Evolutionary conservation across 2,797 vertebrate species (phyloP), one percentile per base, ranked within the genome.

Genomic region (Vireo griseus): DNA sequence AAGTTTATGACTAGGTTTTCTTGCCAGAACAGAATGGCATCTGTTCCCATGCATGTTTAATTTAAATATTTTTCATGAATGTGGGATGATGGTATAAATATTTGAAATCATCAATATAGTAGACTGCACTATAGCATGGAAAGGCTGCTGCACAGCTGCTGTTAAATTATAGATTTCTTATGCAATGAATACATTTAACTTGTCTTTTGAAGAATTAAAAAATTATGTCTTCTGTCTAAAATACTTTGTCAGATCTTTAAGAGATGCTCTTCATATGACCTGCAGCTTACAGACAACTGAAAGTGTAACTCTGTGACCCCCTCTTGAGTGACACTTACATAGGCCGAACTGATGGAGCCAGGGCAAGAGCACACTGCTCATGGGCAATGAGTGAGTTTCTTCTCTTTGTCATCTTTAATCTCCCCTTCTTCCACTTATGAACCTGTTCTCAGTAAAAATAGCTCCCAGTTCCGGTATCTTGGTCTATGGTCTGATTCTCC

Each of bases 151-250:
- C 95, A 94, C 96, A 97, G 95, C 94, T 94, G 96, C 96, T 97
- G 94, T 92, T 97, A 97, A 97, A 97, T 97, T 97, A 97, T 97
- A 97, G 87, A 97, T 97, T 91, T 97, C 97, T 97, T 97, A 97
- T 95, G 96, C 96, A 97, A 97, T 96, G 96, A 97, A 96, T 96
- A 97, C 88, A 96, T 97, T 97, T 94, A 96, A 68, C 90, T 94
- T 93, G 89, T 92, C 93, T 96, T 97, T 96, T 95, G 95, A 97
- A 97, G 94, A 94, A 97, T 97, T 96, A 97, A 97, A 97, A 97
- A 97, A 95, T 92, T 5, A 97, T 97, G 96, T 95, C 94, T 94
- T 96, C 96, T 95, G 95, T 96, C 95, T 97, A 74, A 95, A 96
- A 96, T 92, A 94, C 94, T 97, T 96, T 97, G 91, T 96, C 93